A percentile compares a stretch with the other conserved stretches of the same genome.
Evolutionary conservation across 2,113 vertebrate species (phyloP).

Genomic region (Micronycteris hirsuta): DNA sequence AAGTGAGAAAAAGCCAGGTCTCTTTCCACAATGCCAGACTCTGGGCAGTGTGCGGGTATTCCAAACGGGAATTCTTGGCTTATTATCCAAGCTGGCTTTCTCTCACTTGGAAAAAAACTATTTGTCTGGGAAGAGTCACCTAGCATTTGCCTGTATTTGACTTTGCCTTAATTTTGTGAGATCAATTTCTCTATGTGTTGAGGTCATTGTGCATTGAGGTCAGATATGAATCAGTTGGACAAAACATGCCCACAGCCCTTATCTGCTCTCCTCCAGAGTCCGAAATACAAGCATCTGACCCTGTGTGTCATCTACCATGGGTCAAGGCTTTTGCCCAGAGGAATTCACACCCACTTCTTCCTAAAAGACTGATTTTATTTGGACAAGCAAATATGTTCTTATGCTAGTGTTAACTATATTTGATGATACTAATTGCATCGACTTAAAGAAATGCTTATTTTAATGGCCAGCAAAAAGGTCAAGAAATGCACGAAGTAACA

Average conservation of each 20-base stretch:
- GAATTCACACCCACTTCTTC: conserved; percentile 22
- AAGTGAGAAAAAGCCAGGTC: neutral
- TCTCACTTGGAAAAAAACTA: neutral
- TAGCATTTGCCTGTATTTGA: neutral
- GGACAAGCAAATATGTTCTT: neutral
- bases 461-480: neutral
- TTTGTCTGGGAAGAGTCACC: neutral
- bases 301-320: neutral
- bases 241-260: neutral
- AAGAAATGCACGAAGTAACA: neutral
- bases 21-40: neutral
- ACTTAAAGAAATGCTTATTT: conserved; percentile 12
- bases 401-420: neutral
- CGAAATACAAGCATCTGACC: neutral
- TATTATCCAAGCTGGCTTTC: neutral
- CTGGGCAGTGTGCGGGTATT: neutral
- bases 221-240: neutral
- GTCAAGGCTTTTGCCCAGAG: neutral
- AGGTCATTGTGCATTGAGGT: neutral
- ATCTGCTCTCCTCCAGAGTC: neutral
- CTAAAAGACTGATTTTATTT: neutral
- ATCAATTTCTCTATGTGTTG: neutral
- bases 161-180: neutral
- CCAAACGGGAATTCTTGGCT: neutral
- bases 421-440: neutral